These are phyloP conservation scores for Rhynchonema sp. DNA, from an alignment of 2,888 invertebrate genomes.

Conservation along the genomic window DNA sequence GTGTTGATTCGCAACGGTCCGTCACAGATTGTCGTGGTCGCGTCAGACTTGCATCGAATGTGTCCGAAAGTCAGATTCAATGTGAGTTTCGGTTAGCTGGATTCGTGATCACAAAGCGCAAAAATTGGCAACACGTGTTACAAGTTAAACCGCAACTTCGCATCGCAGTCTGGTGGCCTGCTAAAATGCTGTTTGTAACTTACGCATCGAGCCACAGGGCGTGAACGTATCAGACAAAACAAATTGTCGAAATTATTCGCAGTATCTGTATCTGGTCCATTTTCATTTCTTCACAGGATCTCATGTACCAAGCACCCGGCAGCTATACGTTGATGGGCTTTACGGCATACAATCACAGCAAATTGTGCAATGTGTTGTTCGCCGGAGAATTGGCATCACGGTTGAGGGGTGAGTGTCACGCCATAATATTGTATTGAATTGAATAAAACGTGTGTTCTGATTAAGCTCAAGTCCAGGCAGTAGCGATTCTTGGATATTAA, in stretches of 20 bases:
- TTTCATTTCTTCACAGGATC: slow-evolving; percentile 1
- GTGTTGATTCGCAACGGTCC: slow-evolving; percentile 3
- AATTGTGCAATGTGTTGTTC: slow-evolving; percentile 6
- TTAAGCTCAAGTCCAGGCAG: too few species aligned
- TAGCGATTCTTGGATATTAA: too few species aligned
- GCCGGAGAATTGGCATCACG: neutral
- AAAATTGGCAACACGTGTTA: too few species aligned
- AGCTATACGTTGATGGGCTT: slow-evolving; percentile 1
- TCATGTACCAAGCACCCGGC: neutral
- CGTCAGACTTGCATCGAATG: slow-evolving; percentile 7
- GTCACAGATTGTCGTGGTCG: slow-evolving; percentile 4
- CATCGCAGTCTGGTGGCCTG: neutral
- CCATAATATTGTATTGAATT: too few species aligned
- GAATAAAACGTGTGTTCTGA: too few species aligned
- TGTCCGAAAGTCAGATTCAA: neutral
- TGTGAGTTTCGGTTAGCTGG: too few species aligned
- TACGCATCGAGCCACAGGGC: too few species aligned
- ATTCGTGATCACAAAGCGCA: too few species aligned
- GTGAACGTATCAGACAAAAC: too few species aligned
- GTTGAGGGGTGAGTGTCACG: slow-evolving; percentile 5
- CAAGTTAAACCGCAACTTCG: too few species aligned
- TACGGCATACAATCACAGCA: slow-evolving; percentile 8
- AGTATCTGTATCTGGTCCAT: too few species aligned
- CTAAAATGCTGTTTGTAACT: neutral
- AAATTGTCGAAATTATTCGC: too few species aligned